phyloP scores from a whole-genome alignment of 1,140 invertebrate species.

The Pararge aegeria region DNA sequence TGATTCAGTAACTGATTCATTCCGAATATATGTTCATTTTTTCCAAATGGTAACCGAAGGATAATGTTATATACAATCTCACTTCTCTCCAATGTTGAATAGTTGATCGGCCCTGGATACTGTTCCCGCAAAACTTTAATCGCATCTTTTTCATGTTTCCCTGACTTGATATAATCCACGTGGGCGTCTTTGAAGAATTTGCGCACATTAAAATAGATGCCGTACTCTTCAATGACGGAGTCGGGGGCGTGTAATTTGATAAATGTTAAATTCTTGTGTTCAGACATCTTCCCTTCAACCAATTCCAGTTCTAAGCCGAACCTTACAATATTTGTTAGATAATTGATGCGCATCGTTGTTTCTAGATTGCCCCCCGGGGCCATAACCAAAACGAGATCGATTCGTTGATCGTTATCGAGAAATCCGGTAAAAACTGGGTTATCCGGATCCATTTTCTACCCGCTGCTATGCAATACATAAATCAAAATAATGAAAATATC shows the following conservation, averaged over 20 bases:
- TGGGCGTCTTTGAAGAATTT: constrained; percentile 36
- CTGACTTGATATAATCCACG: constrained; percentile 25
- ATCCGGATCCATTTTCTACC: too few relatives aligned
- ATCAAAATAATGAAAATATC: too few relatives aligned
- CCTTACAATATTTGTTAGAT: constrained; percentile 1
- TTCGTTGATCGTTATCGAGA: constrained; percentile 9
- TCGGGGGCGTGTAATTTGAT: constrained; percentile 35
- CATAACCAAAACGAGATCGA: constrained; percentile 12
- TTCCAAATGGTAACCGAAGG: constrained; percentile 26
- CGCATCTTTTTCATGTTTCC: constrained; percentile 25
- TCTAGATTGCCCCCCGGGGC: neutral
- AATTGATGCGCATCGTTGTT: neutral
- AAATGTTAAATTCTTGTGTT: constrained; percentile 31
- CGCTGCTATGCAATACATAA: too few relatives aligned
- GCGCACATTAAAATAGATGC: constrained; percentile 24
- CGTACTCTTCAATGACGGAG: constrained; percentile 29
- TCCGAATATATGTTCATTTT: constrained; percentile 27
- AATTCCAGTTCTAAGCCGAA: constrained; percentile 12
- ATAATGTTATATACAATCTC: constrained; percentile 34
- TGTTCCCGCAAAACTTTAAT: constrained; percentile 31
- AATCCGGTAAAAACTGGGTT: constrained; percentile 11
- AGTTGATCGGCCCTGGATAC: constrained; percentile 24
- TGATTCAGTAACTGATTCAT: neutral
- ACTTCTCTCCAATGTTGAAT: constrained; percentile 35
- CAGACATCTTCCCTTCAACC: constrained; percentile 11